Base-by-base conservation (phyloP, 1,140 invertebrate species). In the Drosophila sucinea region DNA sequence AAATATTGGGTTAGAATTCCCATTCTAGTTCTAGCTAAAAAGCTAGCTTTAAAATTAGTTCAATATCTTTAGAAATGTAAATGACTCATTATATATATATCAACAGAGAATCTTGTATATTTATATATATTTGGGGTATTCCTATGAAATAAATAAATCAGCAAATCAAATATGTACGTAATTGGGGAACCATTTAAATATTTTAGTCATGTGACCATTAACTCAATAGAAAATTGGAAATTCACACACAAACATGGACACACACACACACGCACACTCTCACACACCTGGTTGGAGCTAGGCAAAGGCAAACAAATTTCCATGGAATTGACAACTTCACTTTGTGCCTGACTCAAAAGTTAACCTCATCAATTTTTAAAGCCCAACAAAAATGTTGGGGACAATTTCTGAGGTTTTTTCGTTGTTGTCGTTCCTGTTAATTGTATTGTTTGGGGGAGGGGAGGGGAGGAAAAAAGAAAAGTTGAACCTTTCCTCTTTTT, bases 331-430 rank as follows among this genome's bases (percentile, higher is more conserved):
- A 58, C 56, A 58, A 58, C 56, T 58, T 35, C 38, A 44, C 25
- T 61, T 38, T 40, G 44, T 51, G 44, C 23, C 44, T 25, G 23
- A 51, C 33, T 60, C 29, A 25, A 27, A 29, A 29, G 23, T 73
- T 60, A 33, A 55, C 41, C 57, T 70, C 67, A 70, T 86, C 10
- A 25, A 86, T 79, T 70, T 87, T 82, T 79, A 76, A 87, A 75
- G 69, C 60, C 29, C 47, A 33, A 67, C 63, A 68, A 73, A 73
- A 79, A 83, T 76, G 79, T 63, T 51, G 70, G 70, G 58, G 64
- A 73, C 70, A 83, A 73, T 69, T 79, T 77, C 29, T 41, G 55
- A 2, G 44, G 7, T 2, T 51, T 51, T 51, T 60, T 70, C 51
- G 51, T 63, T 60, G 70, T 69, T 76, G 58, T 41, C 58, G 47